Percentiles rank a stretch among this genome's conserved stretches.
phyloP scores from a whole-genome alignment of 2,113 vertebrate genomes.

The Phocoena phocoena region DNA sequence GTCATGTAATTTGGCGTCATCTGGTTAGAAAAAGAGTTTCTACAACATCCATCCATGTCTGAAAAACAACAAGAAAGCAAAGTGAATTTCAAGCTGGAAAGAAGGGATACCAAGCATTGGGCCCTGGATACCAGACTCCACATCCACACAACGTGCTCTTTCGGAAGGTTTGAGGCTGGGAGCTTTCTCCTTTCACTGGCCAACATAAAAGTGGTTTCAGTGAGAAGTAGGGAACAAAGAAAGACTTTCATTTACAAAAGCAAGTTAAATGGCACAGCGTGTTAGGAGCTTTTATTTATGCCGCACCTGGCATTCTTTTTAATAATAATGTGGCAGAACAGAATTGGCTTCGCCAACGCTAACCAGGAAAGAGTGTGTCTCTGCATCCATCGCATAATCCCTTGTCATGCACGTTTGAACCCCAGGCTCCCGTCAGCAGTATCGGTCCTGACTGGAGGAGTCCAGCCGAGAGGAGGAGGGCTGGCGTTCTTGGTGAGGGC shows the following conservation, averaged over 20 bases:
- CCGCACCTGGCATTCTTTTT: constrained; percentile 63
- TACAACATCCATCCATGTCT: not conserved
- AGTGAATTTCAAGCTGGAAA: constrained; percentile 5
- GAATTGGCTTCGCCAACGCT: constrained; percentile 27
- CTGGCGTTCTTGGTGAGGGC: not conserved
- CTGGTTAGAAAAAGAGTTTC: not conserved
- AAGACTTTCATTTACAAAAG: constrained; percentile 62
- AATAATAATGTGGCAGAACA: constrained; percentile 22
- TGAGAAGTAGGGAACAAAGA: constrained; percentile 61
- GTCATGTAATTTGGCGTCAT: not conserved
- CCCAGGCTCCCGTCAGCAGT: not conserved
- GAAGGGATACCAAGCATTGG: not conserved
- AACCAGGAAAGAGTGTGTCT: constrained; percentile 43
- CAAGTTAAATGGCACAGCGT: constrained; percentile 38
- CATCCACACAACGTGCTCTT: not conserved
- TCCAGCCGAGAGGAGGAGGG: not conserved
- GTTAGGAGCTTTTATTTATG: constrained; percentile 67
- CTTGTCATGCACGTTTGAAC: not conserved
- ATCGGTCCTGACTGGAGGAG: not conserved
- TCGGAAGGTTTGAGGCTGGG: not conserved
- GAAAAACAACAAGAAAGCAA: not conserved
- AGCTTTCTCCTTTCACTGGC: constrained; percentile 18
- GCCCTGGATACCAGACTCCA: not conserved
- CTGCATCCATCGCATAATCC: not conserved
- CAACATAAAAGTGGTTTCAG: constrained; percentile 67